phyloP scores from a whole-genome alignment of 2,797 vertebrate genomes.

The Fundulus diaphanus region DNA sequence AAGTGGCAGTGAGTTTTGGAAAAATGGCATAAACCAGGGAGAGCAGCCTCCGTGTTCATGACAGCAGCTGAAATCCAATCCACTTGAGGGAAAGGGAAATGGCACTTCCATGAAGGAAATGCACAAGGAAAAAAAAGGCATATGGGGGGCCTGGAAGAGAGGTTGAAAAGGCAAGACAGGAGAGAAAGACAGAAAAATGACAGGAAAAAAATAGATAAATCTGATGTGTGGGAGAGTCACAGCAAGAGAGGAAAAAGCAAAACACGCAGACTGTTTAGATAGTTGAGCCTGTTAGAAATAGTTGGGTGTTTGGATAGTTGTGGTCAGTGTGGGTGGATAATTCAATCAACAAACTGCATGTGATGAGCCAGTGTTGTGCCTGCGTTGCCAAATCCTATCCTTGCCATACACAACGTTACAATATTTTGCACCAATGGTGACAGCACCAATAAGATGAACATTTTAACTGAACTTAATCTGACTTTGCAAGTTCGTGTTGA shows the following conservation, averaged over 20 bases:
- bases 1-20: constrained; percentile 69
- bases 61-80: constrained; percentile 65
- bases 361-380: constrained; percentile 37
- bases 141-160: background rate
- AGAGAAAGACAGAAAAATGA: constrained; percentile 50
- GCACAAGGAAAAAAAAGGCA: constrained; percentile 31
- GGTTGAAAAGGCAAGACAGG: background rate
- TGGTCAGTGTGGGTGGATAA: constrained; percentile 37
- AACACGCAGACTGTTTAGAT: constrained; percentile 45
- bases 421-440: constrained; percentile 8
- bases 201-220: constrained; percentile 31
- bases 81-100: constrained; percentile 54
- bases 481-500: background rate
- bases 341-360: constrained; percentile 42
- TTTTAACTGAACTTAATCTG: constrained; percentile 10
- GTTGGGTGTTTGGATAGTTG: constrained; percentile 42
- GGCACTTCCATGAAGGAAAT: constrained; percentile 57
- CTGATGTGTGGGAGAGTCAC: constrained; percentile 29
- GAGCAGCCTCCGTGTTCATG: constrained; percentile 58
- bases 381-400: constrained; percentile 37
- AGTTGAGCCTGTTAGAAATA: constrained; percentile 43
- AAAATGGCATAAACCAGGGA: constrained; percentile 67
- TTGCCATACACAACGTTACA: constrained; percentile 20
- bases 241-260: constrained; percentile 22
- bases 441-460: constrained; percentile 6